A percentile compares a stretch with the other conserved stretches of the same genome.
phyloP scores from a whole-genome alignment of 1,140 invertebrate genomes.

The Platorchestia sp. region DNA sequence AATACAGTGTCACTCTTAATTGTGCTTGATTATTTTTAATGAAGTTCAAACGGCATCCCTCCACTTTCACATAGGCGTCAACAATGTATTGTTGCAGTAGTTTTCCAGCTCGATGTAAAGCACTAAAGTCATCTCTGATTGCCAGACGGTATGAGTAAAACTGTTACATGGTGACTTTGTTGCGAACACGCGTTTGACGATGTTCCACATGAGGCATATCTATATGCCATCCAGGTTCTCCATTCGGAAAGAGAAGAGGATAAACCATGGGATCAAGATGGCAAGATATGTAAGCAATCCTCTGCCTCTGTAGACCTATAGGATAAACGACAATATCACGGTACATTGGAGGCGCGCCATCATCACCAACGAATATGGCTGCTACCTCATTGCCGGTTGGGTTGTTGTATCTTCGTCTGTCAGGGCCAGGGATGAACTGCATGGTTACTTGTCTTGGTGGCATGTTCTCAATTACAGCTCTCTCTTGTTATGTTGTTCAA shows the following conservation, averaged over 20 bases:
- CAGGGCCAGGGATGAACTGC: constrained; percentile 39
- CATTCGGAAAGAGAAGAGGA: constrained; percentile 19
- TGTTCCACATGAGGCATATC: constrained; percentile 47
- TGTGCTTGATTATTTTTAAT: constrained; percentile 64
- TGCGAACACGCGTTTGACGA: constrained; percentile 40
- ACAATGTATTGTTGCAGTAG: constrained; percentile 68
- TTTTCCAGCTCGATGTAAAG: constrained; percentile 67
- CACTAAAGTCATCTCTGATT: constrained; percentile 12
- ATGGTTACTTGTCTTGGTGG: constrained; percentile 41
- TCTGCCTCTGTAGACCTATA: constrained; percentile 31
- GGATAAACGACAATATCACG: constrained; percentile 49
- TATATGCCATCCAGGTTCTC: constrained; percentile 29
- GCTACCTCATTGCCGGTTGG: constrained; percentile 19
- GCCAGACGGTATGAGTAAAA: constrained; percentile 61
- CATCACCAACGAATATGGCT: constrained; percentile 13
- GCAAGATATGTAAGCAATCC: constrained; percentile 43
- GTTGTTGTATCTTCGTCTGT: constrained; percentile 40
- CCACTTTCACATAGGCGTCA: constrained; percentile 26
- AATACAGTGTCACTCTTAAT: constrained; percentile 67
- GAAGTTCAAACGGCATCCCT: constrained; percentile 62
- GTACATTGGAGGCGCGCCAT: not conserved
- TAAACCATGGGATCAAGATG: constrained; percentile 34
- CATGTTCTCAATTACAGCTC: constrained; percentile 31
- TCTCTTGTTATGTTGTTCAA: constrained; percentile 48
- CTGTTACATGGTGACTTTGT: constrained; percentile 50